phyloP scores from a whole-genome alignment of 1,140 invertebrate genomes.

The Helicorthomorpha holstii region DNA sequence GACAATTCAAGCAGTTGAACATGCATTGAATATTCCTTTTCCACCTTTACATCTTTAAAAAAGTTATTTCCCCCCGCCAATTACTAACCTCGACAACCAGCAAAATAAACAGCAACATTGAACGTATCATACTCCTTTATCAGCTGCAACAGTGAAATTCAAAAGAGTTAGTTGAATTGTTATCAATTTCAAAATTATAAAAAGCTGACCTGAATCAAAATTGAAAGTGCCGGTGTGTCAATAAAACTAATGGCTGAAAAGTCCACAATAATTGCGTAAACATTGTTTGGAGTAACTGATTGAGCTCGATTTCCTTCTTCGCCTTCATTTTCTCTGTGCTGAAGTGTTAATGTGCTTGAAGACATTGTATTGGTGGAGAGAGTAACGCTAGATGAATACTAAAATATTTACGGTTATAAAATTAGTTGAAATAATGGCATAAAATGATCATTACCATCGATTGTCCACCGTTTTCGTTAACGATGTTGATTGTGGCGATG shows the following conservation, averaged over 20 bases:
- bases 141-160: neutral
- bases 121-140: neutral
- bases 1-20: too few species aligned
- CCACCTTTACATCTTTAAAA: too few species aligned
- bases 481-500: too few species aligned
- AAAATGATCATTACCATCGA: slow-evolving; percentile 9
- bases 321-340: too few species aligned
- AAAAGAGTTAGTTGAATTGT: neutral
- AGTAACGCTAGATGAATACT: too few species aligned
- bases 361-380: too few species aligned
- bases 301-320: too few species aligned
- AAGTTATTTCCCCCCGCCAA: too few species aligned
- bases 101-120: neutral
- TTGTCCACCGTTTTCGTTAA: slow-evolving; percentile 9
- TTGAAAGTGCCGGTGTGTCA: slow-evolving; percentile 3
- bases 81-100: neutral
- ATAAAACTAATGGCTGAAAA: slow-evolving; percentile 8
- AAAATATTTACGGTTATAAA: too few species aligned
- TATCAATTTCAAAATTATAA: neutral
- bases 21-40: too few species aligned
- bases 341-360: too few species aligned
- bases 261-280: slow-evolving; percentile 6
- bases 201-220: neutral
- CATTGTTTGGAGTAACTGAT: neutral
- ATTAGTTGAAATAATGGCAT: neutral